These are phyloP conservation scores for Burhinus bistriatus DNA, from an alignment of 2,113 vertebrate genomes.

Conservation along the genomic window DNA sequence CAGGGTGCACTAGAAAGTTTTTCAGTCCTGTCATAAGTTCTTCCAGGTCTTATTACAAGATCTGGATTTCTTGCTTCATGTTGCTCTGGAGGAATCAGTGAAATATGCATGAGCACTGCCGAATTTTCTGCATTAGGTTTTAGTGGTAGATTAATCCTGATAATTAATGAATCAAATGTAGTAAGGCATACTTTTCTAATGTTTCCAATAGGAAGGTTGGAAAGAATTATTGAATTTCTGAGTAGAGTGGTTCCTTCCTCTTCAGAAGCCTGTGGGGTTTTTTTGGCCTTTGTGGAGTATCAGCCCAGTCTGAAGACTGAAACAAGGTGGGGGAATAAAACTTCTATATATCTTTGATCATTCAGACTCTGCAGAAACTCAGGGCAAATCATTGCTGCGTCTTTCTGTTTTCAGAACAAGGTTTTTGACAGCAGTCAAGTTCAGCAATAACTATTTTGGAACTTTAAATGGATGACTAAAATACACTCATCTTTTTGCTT, in stretches of 20 bases:
- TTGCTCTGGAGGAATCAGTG: not conserved
- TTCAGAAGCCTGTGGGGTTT: not conserved
- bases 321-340: not conserved
- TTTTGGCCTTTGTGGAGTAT: not conserved
- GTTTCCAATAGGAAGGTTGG: not conserved
- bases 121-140: not conserved
- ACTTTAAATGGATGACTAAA: not conserved
- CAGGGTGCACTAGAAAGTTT: not conserved
- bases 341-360: not conserved
- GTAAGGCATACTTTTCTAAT: not conserved
- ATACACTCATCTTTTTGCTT: constrained; percentile 23
- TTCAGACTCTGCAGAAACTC: constrained; percentile 4
- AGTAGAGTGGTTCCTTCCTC: not conserved
- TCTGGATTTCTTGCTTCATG: not conserved
- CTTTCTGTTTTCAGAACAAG: constrained; percentile 37
- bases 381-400: not conserved
- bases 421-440: constrained; percentile 10
- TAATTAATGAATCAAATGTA: not conserved
- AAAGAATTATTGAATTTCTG: not conserved
- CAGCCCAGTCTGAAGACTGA: not conserved
- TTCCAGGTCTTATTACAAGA: not conserved
- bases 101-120: not conserved
- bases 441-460: constrained; percentile 52
- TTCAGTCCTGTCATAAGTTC: not conserved
- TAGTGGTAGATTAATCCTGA: not conserved